Base-by-base conservation (phyloP, 2,113 vertebrate genomes). In the Aphyosemion australe region DNA sequence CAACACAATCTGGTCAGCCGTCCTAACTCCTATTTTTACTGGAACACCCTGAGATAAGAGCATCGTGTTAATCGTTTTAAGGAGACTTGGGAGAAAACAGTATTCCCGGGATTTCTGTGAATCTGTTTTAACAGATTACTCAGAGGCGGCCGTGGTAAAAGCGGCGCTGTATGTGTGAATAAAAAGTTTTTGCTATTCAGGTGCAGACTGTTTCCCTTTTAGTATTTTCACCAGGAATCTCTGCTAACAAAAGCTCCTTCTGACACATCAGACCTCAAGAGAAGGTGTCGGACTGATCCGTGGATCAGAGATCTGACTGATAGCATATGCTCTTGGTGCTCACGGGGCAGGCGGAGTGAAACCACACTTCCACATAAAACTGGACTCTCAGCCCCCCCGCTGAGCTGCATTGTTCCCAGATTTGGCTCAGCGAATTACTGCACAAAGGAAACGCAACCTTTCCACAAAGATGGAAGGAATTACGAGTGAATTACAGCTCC, bases 281-380 rank as follows among this genome's bases (percentile, higher is more conserved):
- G 21, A 48, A 20, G 4, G 20, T 37, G 20, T 49, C 18, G 10
- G 61, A 65, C 52, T 61, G 69, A 77, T 74, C 26, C 65, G 42
- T 42, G 53, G 62, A 67, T 76, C 72, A 45, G 61, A 74, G 65
- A 59, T 18, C 20, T 42, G 73, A 72, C 39, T 39, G 52, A 55
- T 47, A 54, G 58, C 55, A 53, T 48, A 53, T 68, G 54, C 46
- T 68, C 41, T 19, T 8, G 10, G 34, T 49, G 26, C 19, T 39
- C 7, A 34, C 20, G 37, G 58, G 51, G 20, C 52, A 46, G 34
- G 39, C 47, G 21, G 69, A 60, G 18, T 43, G 45, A 31, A 66
- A 58, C 19, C 45, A 49, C 62, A 46, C 58, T 65, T 56, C 18
- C 47, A 49, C 43, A 57, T 52, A 45, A 58, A 41, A n/a, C 12